Evolutionary conservation across 1,140 invertebrate genomes (phyloP), one percentile per base, ranked within the genome.

Genomic region (Capitella teleta): DNA sequence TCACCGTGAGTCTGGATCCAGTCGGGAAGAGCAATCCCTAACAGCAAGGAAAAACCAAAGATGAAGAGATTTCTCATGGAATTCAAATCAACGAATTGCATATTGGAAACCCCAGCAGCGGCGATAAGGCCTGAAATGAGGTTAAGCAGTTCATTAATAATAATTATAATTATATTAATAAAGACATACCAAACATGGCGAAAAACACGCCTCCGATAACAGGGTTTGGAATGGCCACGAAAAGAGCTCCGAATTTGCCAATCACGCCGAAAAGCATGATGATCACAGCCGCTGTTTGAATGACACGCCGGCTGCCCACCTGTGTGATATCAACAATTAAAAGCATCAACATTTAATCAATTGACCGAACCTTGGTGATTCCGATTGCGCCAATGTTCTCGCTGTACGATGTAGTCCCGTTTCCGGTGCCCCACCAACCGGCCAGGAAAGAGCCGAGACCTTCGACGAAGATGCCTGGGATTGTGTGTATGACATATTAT

Each of bases 311-410:
- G 36, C 46, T 49, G 23, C 52, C 52, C 28, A 53, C 47, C 52
- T 53, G 40, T 14, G 28, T 2, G 14, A 23, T 34, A 34, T 12
- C 16, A 34, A 34, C 16, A 34, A 34, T 34, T 12, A 12, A 34
- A 34, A n/a, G n/a, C n/a, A n/a, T n/a, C 16, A 34, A 34, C 16
- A 34, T n/a, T 32, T 5, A 24, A 21, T 43, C 18, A 89, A 78
- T 18, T 5, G 0, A n/a, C 18, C 28, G 48, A 60, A 76, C 75
- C 62, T 74, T 77, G 2, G 76, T 79, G 4, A 78, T 68, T 40
- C 86, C 86, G 52, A 92, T 89, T 12, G 86, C 86, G 2, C 86
- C 87, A 37, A 92, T 85, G 66, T 91, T 92, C 70, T 88, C 85
- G 24, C 69, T 68, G 42, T 62, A 90, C 0, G 86, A 89, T 53